Percentiles rank a stretch among this genome's conserved stretches.
Conservation (phyloP, 2,888 invertebrate genomes). For the Mantis religiosa region DNA sequence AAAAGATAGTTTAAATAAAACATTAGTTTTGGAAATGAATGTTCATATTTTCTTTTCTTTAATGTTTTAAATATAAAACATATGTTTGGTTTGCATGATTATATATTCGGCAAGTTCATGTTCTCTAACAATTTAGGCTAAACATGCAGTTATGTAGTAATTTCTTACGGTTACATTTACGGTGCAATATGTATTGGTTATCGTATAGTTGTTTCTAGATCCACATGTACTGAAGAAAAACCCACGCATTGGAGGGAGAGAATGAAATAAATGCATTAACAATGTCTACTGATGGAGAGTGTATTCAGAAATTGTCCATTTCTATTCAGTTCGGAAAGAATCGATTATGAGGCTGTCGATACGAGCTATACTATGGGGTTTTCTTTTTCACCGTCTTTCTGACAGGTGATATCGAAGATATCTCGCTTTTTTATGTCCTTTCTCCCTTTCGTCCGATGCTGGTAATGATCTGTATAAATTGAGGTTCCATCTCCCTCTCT, state of each 20-base stretch:
- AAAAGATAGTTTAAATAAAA: too few relatives aligned
- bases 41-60: too few relatives aligned
- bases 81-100: too few relatives aligned
- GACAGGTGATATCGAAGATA: constrained; percentile 15
- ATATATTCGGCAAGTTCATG: too few relatives aligned
- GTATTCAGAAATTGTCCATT: constrained; percentile 12
- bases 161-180: too few relatives aligned
- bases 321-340: constrained; percentile 9
- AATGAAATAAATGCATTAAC: constrained; percentile 14
- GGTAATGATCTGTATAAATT: neutral
- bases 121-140: too few relatives aligned
- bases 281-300: neutral
- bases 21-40: too few relatives aligned
- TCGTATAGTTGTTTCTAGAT: too few relatives aligned
- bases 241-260: neutral
- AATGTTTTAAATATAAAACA: too few relatives aligned
- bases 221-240: too few relatives aligned
- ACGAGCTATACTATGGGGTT: neutral
- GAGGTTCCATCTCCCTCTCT: neutral
- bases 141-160: too few relatives aligned
- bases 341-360: constrained; percentile 20
- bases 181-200: too few relatives aligned
- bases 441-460: neutral
- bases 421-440: neutral
- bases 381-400: neutral